phyloP scores from a whole-genome alignment of 2,797 vertebrate species.

The Clarias laeviceps region DNA sequence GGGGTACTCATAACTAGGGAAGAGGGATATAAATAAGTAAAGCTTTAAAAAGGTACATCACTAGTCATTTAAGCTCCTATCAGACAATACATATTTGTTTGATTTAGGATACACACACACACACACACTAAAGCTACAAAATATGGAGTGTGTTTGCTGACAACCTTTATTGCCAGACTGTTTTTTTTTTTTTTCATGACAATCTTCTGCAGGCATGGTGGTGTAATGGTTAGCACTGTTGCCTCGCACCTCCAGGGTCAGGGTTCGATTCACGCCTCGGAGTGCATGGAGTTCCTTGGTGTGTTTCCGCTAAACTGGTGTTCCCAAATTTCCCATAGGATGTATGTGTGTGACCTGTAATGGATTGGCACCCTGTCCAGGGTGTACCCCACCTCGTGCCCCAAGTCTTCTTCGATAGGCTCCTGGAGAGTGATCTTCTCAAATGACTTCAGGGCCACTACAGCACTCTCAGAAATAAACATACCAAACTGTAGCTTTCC shows the following conservation, averaged over 20 bases:
- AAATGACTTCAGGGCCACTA: background rate
- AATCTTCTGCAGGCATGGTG: background rate
- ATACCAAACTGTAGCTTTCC: background rate
- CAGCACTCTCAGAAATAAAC: background rate
- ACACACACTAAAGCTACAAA: background rate
- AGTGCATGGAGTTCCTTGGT: too few relatives aligned
- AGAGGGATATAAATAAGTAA: background rate
- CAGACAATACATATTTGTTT: background rate
- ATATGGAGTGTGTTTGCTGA: background rate
- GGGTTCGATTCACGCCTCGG: too few relatives aligned
- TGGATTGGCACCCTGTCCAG: too few relatives aligned
- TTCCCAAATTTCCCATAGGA: too few relatives aligned
- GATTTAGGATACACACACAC: too few relatives aligned
- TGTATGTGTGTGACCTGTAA: too few relatives aligned
- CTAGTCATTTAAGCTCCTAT: background rate
- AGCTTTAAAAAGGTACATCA: background rate
- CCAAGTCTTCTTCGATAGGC: too few relatives aligned
- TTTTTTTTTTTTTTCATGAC: background rate
- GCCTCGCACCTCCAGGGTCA: too few relatives aligned
- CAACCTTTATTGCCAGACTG: background rate
- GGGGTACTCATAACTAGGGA: background rate
- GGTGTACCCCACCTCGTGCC: too few relatives aligned
- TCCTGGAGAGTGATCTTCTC: too few relatives aligned
- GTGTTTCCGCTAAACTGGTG: too few relatives aligned
- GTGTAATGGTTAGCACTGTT: too few relatives aligned